A percentile compares a stretch with the other conserved stretches of the same genome.
Evolutionary conservation across 2,113 vertebrate species (phyloP).

Genomic region (Petaurus breviceps): DNA sequence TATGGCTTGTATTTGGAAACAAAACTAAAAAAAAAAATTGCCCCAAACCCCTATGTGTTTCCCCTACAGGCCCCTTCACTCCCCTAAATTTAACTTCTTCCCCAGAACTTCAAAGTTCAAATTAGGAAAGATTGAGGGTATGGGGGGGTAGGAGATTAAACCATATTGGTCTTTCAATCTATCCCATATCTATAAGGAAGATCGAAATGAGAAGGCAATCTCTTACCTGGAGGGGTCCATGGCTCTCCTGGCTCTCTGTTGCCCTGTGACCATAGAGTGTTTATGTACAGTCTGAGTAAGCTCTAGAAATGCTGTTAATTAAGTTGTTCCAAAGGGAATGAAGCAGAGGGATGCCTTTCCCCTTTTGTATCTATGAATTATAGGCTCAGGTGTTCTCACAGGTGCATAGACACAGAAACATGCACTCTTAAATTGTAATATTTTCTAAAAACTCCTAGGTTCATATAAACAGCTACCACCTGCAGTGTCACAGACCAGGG

Average conservation of each 20-base stretch:
- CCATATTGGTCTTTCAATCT: not conserved
- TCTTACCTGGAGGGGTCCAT: no score
- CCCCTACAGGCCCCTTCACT: not conserved
- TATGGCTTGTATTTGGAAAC: not conserved
- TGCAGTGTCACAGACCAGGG: not conserved
- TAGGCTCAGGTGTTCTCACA: not conserved
- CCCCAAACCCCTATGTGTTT: not conserved
- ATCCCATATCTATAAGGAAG: not conserved
- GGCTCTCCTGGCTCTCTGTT: not conserved
- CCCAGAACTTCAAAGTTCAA: not conserved
- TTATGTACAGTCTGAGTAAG: not conserved
- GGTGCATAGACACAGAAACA: not conserved
- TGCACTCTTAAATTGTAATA: not conserved
- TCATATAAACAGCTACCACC: not conserved
- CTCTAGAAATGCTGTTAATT: slow-evolving; percentile 7
- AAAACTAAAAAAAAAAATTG: not conserved
- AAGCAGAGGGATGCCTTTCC: not conserved
- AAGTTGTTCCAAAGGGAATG: slow-evolving; percentile 8
- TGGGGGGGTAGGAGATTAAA: not conserved
- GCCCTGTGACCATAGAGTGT: not conserved
- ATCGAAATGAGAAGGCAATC: not conserved
- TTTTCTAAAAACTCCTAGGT: not conserved
- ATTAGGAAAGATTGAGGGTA: not conserved
- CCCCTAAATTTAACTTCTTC: not conserved
- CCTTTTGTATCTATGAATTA: not conserved